Conservation (phyloP, 1,140 invertebrate species). For the Aphelinus certus region DNA sequence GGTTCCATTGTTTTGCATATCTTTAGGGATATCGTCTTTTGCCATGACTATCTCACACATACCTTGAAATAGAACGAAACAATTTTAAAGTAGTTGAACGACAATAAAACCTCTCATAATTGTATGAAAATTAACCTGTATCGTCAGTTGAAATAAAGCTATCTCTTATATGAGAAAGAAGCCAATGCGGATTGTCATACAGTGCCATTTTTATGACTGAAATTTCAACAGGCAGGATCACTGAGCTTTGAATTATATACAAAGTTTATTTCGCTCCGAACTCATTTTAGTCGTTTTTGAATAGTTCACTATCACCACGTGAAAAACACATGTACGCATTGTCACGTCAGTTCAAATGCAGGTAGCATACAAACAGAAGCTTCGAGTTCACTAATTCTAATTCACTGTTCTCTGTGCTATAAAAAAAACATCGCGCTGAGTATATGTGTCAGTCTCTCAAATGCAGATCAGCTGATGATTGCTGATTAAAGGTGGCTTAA, state of each 20-base stretch:
- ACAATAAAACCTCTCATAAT: neutral
- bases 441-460: neutral
- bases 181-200: constrained; percentile 92
- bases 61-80: constrained; percentile 59
- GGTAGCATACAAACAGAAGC: too few species aligned
- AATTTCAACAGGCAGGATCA: neutral
- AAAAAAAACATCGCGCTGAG: neutral
- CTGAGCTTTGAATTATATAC: too few species aligned
- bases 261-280: too few species aligned
- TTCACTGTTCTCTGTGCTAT: too few species aligned
- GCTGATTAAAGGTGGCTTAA: too few species aligned
- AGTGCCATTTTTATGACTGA: constrained; percentile 77
- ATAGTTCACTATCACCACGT: too few species aligned
- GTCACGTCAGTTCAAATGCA: too few species aligned
- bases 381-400: too few species aligned
- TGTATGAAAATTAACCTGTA: constrained; percentile 71
- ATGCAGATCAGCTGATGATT: constrained; percentile 10
- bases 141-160: constrained; percentile 96
- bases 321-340: too few species aligned
- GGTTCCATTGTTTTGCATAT: constrained; percentile 66
- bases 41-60: constrained; percentile 83
- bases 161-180: constrained; percentile 90
- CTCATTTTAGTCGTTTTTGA: too few species aligned
- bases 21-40: constrained; percentile 75
- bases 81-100: constrained; percentile 34